Conservation (phyloP, 2,797 vertebrate species). For the Galago senegalensis region DNA sequence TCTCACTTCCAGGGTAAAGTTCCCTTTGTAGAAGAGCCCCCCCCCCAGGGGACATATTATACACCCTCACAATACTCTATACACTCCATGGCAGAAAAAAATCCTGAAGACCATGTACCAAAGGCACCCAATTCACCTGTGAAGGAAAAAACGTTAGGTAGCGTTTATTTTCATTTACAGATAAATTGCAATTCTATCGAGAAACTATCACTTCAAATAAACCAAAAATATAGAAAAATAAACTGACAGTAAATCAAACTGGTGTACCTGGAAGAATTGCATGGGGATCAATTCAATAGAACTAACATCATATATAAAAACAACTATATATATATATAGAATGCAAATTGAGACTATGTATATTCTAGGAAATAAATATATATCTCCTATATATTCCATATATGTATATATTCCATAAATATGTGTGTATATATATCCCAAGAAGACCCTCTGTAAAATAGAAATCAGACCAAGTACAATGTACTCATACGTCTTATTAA, state of each 20-base stretch:
- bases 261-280: background rate
- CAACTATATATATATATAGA: background rate
- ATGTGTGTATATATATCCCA: background rate
- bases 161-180: conserved; percentile 28
- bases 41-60: too few species aligned
- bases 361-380: background rate
- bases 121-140: background rate
- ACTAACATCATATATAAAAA: background rate
- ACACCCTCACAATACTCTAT: background rate
- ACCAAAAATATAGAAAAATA: conserved; percentile 43
- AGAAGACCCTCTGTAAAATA: background rate
- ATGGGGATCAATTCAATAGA: background rate
- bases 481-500: conserved; percentile 40
- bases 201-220: conserved; percentile 27
- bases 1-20: too few species aligned
- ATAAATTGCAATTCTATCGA: background rate
- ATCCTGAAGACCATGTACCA: background rate
- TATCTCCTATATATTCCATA: background rate
- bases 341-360: background rate
- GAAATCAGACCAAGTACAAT: background rate
- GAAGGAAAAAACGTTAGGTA: background rate
- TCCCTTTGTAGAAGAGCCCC: too few species aligned
- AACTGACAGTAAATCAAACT: conserved; percentile 33
- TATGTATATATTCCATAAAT: background rate
- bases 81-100: background rate